phyloP scores from a whole-genome alignment of 2,113 vertebrate species.

The Atrichornis clamosus region DNA sequence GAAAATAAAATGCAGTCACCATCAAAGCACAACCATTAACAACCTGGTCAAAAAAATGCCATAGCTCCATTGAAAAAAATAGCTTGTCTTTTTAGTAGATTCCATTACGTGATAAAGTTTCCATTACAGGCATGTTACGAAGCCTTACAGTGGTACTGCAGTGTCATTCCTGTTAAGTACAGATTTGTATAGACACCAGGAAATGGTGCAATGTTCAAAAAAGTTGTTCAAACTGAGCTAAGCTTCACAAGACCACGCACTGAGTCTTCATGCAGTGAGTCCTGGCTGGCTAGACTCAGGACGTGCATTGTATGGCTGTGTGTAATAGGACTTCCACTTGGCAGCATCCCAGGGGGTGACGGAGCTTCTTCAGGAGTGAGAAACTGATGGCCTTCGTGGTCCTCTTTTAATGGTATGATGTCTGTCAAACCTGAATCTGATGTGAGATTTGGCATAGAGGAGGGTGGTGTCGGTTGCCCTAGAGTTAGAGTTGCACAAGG shows the following conservation, averaged over 20 bases:
- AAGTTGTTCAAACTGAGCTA: conserved; percentile 88
- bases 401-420: conserved; percentile 82
- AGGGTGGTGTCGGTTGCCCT: conserved; percentile 91
- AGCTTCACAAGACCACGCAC: conserved; percentile 95
- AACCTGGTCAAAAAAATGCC: conserved; percentile 9
- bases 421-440: conserved; percentile 80
- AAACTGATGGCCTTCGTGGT: conserved; percentile 85
- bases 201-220: background rate
- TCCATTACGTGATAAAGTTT: background rate
- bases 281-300: conserved; percentile 91
- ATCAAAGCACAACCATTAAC: conserved; percentile 17
- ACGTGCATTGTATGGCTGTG: conserved; percentile 89
- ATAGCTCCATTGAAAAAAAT: conserved; percentile 33
- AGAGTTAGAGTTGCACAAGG: conserved; percentile 86
- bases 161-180: background rate
- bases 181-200: background rate
- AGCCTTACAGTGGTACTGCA: conserved; percentile 62
- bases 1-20: conserved; percentile 23
- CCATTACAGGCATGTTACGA: conserved; percentile 19
- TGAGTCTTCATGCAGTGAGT: conserved; percentile 94
- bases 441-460: conserved; percentile 90
- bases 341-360: conserved; percentile 87
- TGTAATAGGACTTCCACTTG: conserved; percentile 81
- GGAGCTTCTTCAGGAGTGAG: conserved; percentile 92
- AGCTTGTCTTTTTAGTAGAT: conserved; percentile 35